Base-by-base conservation (phyloP, 2,113 vertebrate species). In the Microcebus ravelobensis region DNA sequence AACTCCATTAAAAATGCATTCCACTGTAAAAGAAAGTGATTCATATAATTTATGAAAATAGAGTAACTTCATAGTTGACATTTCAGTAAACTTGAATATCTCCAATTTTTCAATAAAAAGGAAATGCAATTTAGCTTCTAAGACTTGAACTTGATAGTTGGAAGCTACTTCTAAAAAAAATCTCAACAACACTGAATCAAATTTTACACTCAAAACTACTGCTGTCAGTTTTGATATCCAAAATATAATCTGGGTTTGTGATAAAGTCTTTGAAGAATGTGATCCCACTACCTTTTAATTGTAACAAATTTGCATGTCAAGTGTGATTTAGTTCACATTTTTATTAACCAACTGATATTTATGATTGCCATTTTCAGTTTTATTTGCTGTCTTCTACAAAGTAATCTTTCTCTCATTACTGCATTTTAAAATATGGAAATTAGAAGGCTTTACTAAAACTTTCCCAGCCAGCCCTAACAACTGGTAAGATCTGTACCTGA, bases 391-490 rank as follows among this genome's bases (percentile, higher is more conserved):
- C 81, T 95, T 90, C 45, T 89, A 77, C 39, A 71, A 76, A 84
- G 45, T 34, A 59, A 36, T 70, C 27, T 94, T 89, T 84, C 39
- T 79, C 42, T 96, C 59, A 95, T 86, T 81, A 50, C 27, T 68
- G 4, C 7, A 73, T 87, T 93, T 93, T 91, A 95, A 93, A 97
- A 81, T 91, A 84, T 77, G 36, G 63, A 90, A 87, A 83, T 95
- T 70, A 42, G 39, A 71, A 84, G 50, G 2, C 31, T 91, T 93
- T 81, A 68, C 63, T 68, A 77, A 94, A 85, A 97, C 48, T 84
- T 84, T 57, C 55, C 13, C 0, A 94, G 18, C 25, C 48, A 94
- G 31, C 13, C 45, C 52, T 94, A 90, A 76, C 31, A 92, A 91
- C 68, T 95, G 59, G 7, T 93, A 67, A 84, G 80, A 90, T 93